Evolutionary conservation across 2,888 invertebrate genomes (phyloP), one percentile per base, ranked within the genome.

Genomic region (Drosophila emarginata): DNA sequence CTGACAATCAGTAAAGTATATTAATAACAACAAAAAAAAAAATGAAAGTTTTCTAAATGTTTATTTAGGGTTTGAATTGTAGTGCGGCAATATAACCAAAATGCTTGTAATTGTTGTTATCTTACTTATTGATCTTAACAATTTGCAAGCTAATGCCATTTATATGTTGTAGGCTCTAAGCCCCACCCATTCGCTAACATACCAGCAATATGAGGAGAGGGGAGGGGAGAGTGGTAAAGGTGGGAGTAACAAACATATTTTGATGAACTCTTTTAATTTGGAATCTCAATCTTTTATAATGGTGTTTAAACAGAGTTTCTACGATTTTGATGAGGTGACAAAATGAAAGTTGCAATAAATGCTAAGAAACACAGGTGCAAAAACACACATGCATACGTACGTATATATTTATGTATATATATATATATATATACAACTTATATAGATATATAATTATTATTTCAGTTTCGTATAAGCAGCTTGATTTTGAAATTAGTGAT

Each of bases 301-400:
- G 23, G 51, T 61, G 18, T 45, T 21, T 45, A 45, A 45, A 45
- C 40, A 45, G 40, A 45, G 40, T 45, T 57, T 50, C 45, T 23
- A 14, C 28, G 9, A 9, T 28, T 32, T 40, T 63, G 56, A 68
- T 64, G 54, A 71, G 73, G 64, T 71, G 74, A 70, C 72, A 77
- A 84, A 84, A 86, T 74, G 84, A 84, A 84, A 84, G 88, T 86
- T 71, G 77, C 76, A 40, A 56, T 54, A 40, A 40, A 40, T 40
- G 18, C 15, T 9, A 40, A 40, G 9, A 40, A 40, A 40, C 15
- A 45, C 40, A 45, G 9, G 9, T 18, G 26, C 53, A 67, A 67
- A 64, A 71, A 72, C 23, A 23, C 23, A 23, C 23, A 23, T 2
- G 23, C n/a, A n/a, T n/a, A n/a, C n/a, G n/a, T n/a, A n/a, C n/a